Base-by-base conservation (phyloP, 92 coral and sea anemone species). In the Parazoanthus swiftii region DNA sequence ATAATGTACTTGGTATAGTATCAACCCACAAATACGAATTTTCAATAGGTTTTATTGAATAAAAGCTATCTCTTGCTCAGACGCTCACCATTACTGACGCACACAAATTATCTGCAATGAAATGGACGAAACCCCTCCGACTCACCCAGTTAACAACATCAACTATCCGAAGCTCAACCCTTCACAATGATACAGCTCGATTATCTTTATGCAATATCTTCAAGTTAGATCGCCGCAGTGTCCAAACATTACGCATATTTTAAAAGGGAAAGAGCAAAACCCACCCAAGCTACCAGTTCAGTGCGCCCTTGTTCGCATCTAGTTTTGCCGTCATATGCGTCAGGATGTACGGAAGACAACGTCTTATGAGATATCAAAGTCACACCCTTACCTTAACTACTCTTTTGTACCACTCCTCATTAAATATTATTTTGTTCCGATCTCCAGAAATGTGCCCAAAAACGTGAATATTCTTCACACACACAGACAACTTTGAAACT, bases 241-340 rank as follows among this genome's bases (percentile, higher is more conserved):
- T 56, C 54, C 67, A 33, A 29, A 92, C 93, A 90, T 95, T 93
- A 88, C 91, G 94, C 94, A 95, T 95, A 91, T 91, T 95, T 95
- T 92, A 85, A 89, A 85, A 91, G 90, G 89, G 93, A 80, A 82
- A 90, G 85, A 90, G 94, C 88, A 72, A 90, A 93, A 95, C 98
- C 98, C 98, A 95, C 98, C 98, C 98, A 95, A 91, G 92, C 88
- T 77, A 89, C 92, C 68, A 80, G 71, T 88, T 86, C 79, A 59
- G 90, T 81, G 90, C 85, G 90, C 85, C 74, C 88, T 92, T 38
- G 81, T 84, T 86, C 74, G 65, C 86, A 73, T 39, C 42, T 39
- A 90, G 86, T 82, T 82, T 82, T 82, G 38, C 78, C 74, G 79
- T 84, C 67, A 89, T 82, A 86, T 89, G 80, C 94, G 89, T 86